phyloP scores from a whole-genome alignment of 2,113 vertebrate species.

The Semnopithecus entellus region DNA sequence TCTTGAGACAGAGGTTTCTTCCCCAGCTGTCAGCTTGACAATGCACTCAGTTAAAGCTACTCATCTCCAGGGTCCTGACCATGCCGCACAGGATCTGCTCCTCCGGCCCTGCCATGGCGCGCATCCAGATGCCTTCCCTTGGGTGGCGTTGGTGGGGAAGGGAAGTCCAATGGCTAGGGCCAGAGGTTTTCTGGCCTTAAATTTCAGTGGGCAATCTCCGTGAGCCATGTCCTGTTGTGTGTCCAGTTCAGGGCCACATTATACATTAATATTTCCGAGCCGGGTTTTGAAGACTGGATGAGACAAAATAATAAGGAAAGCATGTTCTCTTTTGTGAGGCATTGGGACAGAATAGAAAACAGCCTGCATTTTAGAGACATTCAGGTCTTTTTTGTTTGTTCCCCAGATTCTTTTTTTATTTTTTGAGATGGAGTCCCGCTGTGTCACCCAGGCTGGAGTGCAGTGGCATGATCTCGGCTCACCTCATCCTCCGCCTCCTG shows the following conservation, averaged over 20 bases:
- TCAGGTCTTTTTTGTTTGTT: background rate
- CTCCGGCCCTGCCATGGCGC: rapidly evolving
- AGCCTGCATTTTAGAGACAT: background rate
- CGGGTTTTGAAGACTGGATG: background rate
- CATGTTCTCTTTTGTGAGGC: background rate
- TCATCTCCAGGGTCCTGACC: background rate
- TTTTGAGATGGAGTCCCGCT: no score
- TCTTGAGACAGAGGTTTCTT: background rate
- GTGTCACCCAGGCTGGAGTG: no score
- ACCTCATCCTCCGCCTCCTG: no score
- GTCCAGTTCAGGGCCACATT: no score
- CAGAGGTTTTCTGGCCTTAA: background rate
- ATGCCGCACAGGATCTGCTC: background rate
- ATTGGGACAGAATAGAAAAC: background rate
- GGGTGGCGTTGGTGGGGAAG: background rate
- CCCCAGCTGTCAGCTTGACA: background rate
- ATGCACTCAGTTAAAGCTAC: rapidly evolving
- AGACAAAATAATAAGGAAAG: background rate
- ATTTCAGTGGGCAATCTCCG: background rate
- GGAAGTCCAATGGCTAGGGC: rapidly evolving
- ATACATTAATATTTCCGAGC: background rate
- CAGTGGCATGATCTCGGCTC: no score
- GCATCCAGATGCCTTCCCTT: no score
- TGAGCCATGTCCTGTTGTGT: background rate
- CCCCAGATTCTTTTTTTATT: background rate